Evolutionary conservation across 2,113 vertebrate genomes (phyloP), one percentile per base, ranked within the genome.

Genomic region (Lucifuga dentata): DNA sequence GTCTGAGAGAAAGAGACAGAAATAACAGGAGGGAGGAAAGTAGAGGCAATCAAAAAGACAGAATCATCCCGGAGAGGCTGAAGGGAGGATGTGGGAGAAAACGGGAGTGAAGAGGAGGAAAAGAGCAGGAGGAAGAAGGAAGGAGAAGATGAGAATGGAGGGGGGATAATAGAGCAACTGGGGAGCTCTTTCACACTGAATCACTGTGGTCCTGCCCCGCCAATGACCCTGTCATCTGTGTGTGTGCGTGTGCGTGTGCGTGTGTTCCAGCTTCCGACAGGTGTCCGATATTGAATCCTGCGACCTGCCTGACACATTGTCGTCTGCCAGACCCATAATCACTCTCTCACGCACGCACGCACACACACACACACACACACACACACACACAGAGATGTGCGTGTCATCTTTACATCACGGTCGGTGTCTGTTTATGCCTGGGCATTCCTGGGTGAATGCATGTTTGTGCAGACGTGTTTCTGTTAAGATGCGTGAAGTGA

Each of bases 231-330:
- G 53, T 58, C 72, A 78, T 73, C 55, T 56, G 29, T 23, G 39
- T 56, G 61, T 56, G 21, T 39, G 16, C 1, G 29, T 10, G 62
- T 29, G 46, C 35, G 59, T 26, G 58, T 41, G 53, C 39, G 60
- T 29, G 46, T 6, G 12, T 68, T 39, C 58, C 48, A 52, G 62
- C 55, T 66, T 77, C 68, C 50, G 59, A 77, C 72, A 81, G 72
- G 76, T 83, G 84, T 72, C 73, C 7, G 39, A 68, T 73, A 86
- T 55, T 65, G 60, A 80, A 84, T 82, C 67, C 51, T 55, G 63
- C 58, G n/a, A n/a, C n/a, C n/a, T 73, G 71, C 75, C 68, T 84
- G 68, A 75, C 72, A 67, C 57, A 63, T 52, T 51, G 70, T 46
- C 20, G 43, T 68, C 57, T 72, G 66, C 57, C 41, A 53, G 52